Base-by-base conservation (phyloP, 2,888 invertebrate species). In the Malacosoma neustria region DNA sequence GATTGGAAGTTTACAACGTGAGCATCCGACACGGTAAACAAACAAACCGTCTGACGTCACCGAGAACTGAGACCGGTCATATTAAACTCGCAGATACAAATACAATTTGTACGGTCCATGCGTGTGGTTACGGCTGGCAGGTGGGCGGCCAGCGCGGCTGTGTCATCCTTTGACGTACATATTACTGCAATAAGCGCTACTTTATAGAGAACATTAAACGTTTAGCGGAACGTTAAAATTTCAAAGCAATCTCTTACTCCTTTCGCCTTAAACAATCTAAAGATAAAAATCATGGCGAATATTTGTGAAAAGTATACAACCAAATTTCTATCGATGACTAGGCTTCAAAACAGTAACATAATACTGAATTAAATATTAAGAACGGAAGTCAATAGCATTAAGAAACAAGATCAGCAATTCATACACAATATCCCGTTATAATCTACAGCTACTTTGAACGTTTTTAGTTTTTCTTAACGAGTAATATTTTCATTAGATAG, bases 1-100 rank as follows among this genome's bases (percentile, higher is more conserved):
- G 59, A 61, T 72, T 72, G 72, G 71, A 77, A 74, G 79, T 79
- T 77, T 76, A 81, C 72, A 69, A 54, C 57, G 61, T 61, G 56
- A 55, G 69, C 69, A 70, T 74, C 74, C 74, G 69, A 66, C 61
- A 49, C 55, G 57, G 66, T 74, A 76, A 79, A 76, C 77, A 80
- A 77, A 74, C 72, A 73, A 54, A 50, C 44, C 43, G 45, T 32
- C 41, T 73, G 72, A 79, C 80, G 81, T 81, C 75, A 51, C 54
- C 31, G 34, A 38, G 38, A 35, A 31, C 31, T 14, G 32, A 37
- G 15, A 34, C 13, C 22, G 22, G 22, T 22, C 22, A 22, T 22
- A 22, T 22, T 22, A 22, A 22, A 22, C 6, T 22, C 5, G 22
- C 22, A 22, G 22, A 22, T 22, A 22, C 22, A 22, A 22, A 22